Evolutionary conservation across 2,797 vertebrate species (phyloP), one percentile per base, ranked within the genome.

Genomic region (Sphaeramia orbicularis): DNA sequence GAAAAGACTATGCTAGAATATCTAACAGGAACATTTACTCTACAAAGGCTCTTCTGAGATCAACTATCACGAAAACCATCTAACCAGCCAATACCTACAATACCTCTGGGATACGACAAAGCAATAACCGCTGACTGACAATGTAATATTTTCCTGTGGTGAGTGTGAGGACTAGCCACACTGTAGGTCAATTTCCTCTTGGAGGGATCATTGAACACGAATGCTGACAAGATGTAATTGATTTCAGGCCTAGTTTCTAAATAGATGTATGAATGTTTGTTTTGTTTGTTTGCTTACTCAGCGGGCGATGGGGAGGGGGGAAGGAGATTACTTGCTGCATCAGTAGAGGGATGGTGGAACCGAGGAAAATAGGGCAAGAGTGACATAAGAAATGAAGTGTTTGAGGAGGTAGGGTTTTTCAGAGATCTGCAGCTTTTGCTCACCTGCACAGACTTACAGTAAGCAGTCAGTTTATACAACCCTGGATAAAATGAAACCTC

Each of bases 11-110:
- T 45, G 35, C 55, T 37, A 0, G 61, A 64, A 84, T 60, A 73
- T 67, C 76, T 67, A 81, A 68, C 50, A 78, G 63, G 19, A 24
- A 36, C 56, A 74, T 74, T 57, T 37, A 76, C 65, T 58, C 55
- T 58, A 51, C 58, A 41, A 58, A 67, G 77, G 51, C 60, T 55
- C 38, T 42, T 69, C n/a, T 56, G 42, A 51, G 36, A 48, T 60
- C 50, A 38, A 49, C 38, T n/a, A 35, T 18, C n/a, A 41, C 15
- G 67, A 19, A 74, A 63, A 59, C 40, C 43, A 65, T 47, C 6
- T 36, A 65, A 44, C 12, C 30, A 35, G 16, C 35, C 43, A 44
- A 52, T 49, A 40, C 6, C 6, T 3, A 30, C 16, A 32, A 21
- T 35, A 37, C 14, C 12, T 43, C 12, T 11, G 6, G 15, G 4